Conservation (phyloP, 2,113 vertebrate species). For the Microtus pennsylvanicus region DNA sequence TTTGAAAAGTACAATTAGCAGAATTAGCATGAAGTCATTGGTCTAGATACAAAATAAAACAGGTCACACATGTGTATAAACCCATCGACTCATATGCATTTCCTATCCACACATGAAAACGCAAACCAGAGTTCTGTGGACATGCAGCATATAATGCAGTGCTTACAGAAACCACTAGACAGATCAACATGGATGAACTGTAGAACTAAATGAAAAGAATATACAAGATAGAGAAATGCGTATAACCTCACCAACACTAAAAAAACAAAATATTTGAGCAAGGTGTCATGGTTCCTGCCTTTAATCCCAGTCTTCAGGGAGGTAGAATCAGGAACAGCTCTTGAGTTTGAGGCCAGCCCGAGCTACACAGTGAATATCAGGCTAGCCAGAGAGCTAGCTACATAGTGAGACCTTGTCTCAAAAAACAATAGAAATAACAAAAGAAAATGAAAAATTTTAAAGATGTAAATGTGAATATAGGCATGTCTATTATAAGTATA, state of each 20-base stretch:
- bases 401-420: not conserved
- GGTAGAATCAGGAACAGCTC: not conserved
- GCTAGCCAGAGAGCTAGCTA: not conserved
- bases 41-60: not conserved
- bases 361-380: not conserved
- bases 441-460: not conserved
- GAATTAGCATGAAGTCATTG: not conserved
- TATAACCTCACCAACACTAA: not conserved
- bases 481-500: not conserved
- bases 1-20: not conserved
- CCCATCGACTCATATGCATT: not conserved
- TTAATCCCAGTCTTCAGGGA: not conserved
- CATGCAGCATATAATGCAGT: not conserved
- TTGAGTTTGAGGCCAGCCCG: not conserved
- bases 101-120: not conserved
- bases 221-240: not conserved
- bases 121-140: not conserved
- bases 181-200: not conserved
- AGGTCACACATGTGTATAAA: not conserved
- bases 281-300: not conserved
- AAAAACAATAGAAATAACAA: not conserved
- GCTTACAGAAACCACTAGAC: not conserved
- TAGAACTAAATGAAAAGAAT: not conserved
- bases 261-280: not conserved
- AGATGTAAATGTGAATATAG: not conserved